phyloP scores from a whole-genome alignment of 2,888 invertebrate species.

The Cephalotes varians region DNA sequence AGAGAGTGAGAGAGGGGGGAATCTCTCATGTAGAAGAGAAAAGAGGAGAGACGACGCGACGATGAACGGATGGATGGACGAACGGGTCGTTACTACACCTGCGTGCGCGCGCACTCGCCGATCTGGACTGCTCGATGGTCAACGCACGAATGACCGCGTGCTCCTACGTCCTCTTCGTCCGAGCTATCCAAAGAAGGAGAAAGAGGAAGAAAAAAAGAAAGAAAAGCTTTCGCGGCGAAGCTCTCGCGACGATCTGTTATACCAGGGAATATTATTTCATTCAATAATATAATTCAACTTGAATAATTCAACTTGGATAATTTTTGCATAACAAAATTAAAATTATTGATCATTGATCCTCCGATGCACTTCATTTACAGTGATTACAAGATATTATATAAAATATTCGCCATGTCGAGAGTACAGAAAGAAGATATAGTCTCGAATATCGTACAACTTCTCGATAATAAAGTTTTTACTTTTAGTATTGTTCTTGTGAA shows the following conservation, averaged over 20 bases:
- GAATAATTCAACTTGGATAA: background rate
- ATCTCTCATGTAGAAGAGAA: constrained; percentile 31
- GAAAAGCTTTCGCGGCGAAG: background rate
- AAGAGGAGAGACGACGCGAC: constrained; percentile 34
- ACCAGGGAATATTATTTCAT: background rate
- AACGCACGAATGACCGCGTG: constrained; percentile 71
- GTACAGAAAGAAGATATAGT: background rate
- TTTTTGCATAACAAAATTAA: background rate
- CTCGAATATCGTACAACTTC: background rate
- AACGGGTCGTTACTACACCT: constrained; percentile 62
- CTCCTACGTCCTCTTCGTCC: constrained; percentile 46
- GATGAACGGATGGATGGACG: constrained; percentile 37
- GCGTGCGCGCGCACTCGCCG: constrained; percentile 57
- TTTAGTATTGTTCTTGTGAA: background rate
- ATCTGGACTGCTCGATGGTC: constrained; percentile 71
- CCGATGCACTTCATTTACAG: background rate
- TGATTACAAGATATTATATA: background rate
- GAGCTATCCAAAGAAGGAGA: constrained; percentile 11
- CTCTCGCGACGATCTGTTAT: constrained; percentile 12
- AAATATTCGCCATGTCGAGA: background rate
- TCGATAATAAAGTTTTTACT: background rate
- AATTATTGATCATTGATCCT: background rate
- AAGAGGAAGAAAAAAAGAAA: constrained; percentile 8
- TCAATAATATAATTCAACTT: background rate
- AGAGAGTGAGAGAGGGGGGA: constrained; percentile 18